Percentiles rank a stretch among this genome's conserved stretches.
Evolutionary conservation across 53 echinoderm and acorn worm species (phyloP).

Genomic region (Apostichopus leukothele): DNA sequence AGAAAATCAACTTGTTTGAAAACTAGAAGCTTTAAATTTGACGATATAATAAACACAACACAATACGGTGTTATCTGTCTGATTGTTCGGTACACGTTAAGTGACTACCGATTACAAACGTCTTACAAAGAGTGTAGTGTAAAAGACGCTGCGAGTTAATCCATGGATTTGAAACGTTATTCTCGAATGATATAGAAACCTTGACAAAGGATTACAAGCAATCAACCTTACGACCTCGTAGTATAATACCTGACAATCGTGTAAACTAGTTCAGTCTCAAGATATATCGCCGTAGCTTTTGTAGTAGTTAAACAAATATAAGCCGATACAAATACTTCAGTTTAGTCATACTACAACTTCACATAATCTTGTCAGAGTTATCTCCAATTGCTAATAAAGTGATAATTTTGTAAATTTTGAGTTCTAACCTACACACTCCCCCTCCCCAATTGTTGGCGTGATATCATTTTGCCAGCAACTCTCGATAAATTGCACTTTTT

Average conservation of each 20-base stretch:
- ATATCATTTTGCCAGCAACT: too few species aligned
- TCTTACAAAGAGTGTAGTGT: background rate
- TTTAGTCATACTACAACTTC: too few species aligned
- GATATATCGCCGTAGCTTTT: too few species aligned
- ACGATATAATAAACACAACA: background rate
- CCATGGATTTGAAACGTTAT: background rate
- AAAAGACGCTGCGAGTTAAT: background rate
- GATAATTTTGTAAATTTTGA: too few species aligned
- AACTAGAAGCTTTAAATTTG: background rate
- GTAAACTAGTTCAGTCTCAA: too few species aligned
- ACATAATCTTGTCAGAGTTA: too few species aligned
- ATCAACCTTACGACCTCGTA: background rate
- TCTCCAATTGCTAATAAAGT: too few species aligned
- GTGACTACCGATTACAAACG: background rate
- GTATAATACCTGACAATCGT: background rate
- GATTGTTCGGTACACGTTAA: background rate
- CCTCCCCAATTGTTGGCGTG: too few species aligned
- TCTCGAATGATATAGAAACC: background rate
- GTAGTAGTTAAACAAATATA: too few species aligned
- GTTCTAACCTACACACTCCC: too few species aligned
- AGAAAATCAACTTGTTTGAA: background rate
- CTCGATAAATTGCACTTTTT: too few species aligned
- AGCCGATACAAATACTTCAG: too few species aligned
- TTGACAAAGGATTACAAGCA: background rate
- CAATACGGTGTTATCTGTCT: background rate